Evolutionary conservation across 2,113 vertebrate genomes (phyloP), one percentile per base, ranked within the genome.

Genomic region (Gymnarchus niloticus): DNA sequence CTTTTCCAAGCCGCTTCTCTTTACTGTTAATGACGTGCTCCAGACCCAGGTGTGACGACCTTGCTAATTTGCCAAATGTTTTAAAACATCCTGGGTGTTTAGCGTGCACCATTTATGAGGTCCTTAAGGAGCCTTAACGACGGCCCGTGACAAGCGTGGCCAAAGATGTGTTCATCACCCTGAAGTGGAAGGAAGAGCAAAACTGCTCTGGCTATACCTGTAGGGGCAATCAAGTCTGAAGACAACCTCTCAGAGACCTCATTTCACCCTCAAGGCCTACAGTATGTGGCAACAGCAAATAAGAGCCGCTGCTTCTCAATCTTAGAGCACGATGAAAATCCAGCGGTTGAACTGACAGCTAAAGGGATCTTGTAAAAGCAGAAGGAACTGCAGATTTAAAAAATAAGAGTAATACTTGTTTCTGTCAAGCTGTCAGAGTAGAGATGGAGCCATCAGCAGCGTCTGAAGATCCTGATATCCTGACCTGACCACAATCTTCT

Each of bases 1-100:
- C 90, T 48, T 91, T 91, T 90, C 84, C 83, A 21, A 90, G 88
- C 91, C 91, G 90, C 86, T 89, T 89, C 59, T 84, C 81, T 91
- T 92, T 88, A 87, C 33, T 19, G 85, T 84, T 91, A 90, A 89
- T 90, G 80, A 87, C 56, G 57, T 57, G 51, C 56, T 83, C 83
- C 84, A 85, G 86, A 81, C 88, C 84, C 83, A 87, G 44, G 59
- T 41, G 49, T 77, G 86, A 82, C 84, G 33, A 90, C 87, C 84
- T 88, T 84, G 48, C 77, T 90, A 83, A 90, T 89, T 92, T 91
- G 69, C 41, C n/a, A 81, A 88, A 83, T 89, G 86, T 87, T 85
- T 90, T 85, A 78, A 87, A 89, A 69, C 69, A 85, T 84, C 48
- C 69, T 85, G 54, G 41, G 86, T 86, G 54, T 87, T 88, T 23